phyloP scores from a whole-genome alignment of 1,140 invertebrate genomes.

The Campoletis sonorensis region DNA sequence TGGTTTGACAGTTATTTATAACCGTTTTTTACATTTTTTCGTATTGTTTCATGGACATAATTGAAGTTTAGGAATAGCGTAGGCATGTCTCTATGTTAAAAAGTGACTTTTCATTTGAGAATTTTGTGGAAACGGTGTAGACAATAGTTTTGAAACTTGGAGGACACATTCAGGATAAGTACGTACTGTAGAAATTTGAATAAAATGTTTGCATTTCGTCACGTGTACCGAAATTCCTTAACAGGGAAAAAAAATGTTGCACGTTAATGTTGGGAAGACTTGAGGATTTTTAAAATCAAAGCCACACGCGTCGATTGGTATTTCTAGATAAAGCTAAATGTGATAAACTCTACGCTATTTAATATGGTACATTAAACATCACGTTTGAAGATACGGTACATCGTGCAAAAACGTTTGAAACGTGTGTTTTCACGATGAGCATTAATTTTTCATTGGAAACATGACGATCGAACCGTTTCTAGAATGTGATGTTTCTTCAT shows the following conservation, averaged over 20 bases:
- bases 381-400: not conserved
- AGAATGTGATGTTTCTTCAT: not conserved
- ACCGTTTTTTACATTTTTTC: no score
- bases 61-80: no score
- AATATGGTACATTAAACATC: not conserved
- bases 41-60: no score
- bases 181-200: no score
- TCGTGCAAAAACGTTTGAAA: not conserved
- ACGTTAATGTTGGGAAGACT: not conserved
- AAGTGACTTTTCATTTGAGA: no score
- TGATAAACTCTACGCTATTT: not conserved
- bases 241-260: not conserved
- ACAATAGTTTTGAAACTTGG: no score
- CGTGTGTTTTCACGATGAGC: not conserved
- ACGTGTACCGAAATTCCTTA: no score
- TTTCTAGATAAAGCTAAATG: slow-evolving; percentile 2
- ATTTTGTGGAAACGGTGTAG: no score
- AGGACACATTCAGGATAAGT: no score
- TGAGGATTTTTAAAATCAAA: not conserved
- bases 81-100: no score
- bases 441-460: not conserved
- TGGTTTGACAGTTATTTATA: no score
- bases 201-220: no score
- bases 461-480: not conserved
- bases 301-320: not conserved